These are phyloP conservation scores for Typhlichthys eigenmanni DNA, from an alignment of 2,797 vertebrate species.

Conservation along the genomic window DNA sequence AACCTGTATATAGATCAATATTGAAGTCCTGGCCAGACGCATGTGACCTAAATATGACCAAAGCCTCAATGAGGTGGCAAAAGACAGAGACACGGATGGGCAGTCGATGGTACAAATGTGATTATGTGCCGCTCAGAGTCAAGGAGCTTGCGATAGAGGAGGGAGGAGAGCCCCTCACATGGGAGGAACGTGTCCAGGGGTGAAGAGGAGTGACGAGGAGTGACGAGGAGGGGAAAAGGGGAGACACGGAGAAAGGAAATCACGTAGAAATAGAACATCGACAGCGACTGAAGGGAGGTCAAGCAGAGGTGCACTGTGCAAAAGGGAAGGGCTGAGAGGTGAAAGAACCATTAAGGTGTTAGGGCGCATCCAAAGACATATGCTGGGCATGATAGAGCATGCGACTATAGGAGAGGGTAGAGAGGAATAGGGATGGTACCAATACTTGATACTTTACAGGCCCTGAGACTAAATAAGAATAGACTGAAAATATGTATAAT, in stretches of 20 bases:
- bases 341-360: background rate
- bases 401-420: no score
- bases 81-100: constrained; percentile 63
- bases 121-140: constrained; percentile 61
- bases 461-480: no score
- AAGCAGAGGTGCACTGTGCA: background rate
- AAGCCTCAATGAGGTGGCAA: constrained; percentile 64
- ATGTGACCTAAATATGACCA: constrained; percentile 58
- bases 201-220: constrained; percentile 30
- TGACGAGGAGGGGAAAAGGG: constrained; percentile 12
- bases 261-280: constrained; percentile 16
- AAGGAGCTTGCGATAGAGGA: constrained; percentile 45
- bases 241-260: constrained; percentile 25
- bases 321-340: background rate
- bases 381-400: no score
- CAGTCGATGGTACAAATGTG: constrained; percentile 71
- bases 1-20: constrained; percentile 41
- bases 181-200: constrained; percentile 36
- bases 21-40: constrained; percentile 50
- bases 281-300: background rate
- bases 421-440: no score
- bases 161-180: constrained; percentile 45
- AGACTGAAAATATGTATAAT: no score
- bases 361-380: no score
- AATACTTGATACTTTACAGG: no score